A percentile compares a stretch with the other conserved stretches of the same genome.
Evolutionary conservation across 2,888 invertebrate genomes (phyloP).

Genomic region (Harpalus rufipes): DNA sequence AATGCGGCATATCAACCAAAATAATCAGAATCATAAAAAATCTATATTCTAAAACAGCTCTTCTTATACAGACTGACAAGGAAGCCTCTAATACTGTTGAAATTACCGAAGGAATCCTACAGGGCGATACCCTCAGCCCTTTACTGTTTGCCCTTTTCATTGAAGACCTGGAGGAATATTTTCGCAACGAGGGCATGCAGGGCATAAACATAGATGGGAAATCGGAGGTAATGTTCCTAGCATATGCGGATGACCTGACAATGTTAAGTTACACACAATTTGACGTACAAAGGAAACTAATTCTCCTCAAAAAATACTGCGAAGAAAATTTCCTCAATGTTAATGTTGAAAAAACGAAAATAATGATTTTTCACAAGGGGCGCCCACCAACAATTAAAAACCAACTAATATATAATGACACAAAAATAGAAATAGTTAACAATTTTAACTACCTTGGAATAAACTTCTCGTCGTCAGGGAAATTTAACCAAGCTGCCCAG

Average conservation of each 20-base stretch:
- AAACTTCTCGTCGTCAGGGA: constrained; percentile 8
- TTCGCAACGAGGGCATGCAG: neutral
- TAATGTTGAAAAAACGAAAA: constrained; percentile 23
- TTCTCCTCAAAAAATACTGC: constrained; percentile 4
- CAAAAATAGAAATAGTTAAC: constrained; percentile 17
- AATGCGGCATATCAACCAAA: neutral
- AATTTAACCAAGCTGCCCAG: constrained; percentile 16
- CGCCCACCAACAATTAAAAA: neutral
- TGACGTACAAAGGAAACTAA: neutral
- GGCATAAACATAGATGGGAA: neutral
- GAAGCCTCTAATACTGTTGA: no score
- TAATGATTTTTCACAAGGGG: constrained; percentile 14
- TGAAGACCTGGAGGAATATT: constrained; percentile 8
- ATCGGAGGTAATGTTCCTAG: neutral
- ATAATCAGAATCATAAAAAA: constrained; percentile 4
- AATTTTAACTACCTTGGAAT: constrained; percentile 15
- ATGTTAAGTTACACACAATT: constrained; percentile 6
- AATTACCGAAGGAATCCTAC: neutral
- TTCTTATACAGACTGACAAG: no score
- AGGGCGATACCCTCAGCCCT: constrained; percentile 21
- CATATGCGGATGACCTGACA: constrained; percentile 23
- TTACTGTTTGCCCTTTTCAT: constrained; percentile 2
- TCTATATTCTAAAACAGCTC: neutral
- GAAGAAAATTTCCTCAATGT: constrained; percentile 20
- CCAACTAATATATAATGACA: neutral